phyloP scores from a whole-genome alignment of 2,888 invertebrate genomes.

The Schizaphis graminum region DNA sequence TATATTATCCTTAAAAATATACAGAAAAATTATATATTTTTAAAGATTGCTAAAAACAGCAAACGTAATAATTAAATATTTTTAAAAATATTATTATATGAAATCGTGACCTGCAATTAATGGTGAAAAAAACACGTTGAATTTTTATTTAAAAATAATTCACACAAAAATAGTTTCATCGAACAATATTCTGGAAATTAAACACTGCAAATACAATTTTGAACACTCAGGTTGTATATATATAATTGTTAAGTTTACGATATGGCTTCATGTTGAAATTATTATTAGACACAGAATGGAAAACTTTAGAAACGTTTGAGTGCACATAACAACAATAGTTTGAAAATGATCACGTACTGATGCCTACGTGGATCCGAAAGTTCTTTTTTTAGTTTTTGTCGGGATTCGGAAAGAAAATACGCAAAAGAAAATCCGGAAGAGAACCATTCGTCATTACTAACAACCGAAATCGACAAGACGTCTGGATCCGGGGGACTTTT shows the following conservation, averaged over 20 bases:
- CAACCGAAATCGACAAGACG: constrained; percentile 13
- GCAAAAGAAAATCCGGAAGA: neutral
- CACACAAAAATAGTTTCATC: neutral
- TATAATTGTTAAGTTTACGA: neutral
- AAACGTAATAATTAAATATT: neutral
- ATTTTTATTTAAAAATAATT: neutral
- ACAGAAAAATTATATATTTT: neutral
- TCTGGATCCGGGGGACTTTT: neutral
- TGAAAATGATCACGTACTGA: constrained; percentile 16
- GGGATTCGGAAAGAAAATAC: neutral
- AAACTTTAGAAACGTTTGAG: neutral
- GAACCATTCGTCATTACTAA: neutral
- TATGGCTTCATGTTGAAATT: neutral
- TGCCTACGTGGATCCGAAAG: neutral
- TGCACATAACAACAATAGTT: constrained; percentile 19
- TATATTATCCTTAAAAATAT: neutral
- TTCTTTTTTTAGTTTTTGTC: neutral
- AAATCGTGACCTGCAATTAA: neutral
- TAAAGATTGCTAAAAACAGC: neutral
- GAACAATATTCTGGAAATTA: neutral
- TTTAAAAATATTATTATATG: neutral
- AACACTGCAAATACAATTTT: neutral
- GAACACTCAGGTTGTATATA: neutral
- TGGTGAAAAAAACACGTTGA: neutral
- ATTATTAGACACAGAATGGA: neutral